phyloP scores from a whole-genome alignment of 2,888 invertebrate genomes.

The Ceraclea dissimilis region DNA sequence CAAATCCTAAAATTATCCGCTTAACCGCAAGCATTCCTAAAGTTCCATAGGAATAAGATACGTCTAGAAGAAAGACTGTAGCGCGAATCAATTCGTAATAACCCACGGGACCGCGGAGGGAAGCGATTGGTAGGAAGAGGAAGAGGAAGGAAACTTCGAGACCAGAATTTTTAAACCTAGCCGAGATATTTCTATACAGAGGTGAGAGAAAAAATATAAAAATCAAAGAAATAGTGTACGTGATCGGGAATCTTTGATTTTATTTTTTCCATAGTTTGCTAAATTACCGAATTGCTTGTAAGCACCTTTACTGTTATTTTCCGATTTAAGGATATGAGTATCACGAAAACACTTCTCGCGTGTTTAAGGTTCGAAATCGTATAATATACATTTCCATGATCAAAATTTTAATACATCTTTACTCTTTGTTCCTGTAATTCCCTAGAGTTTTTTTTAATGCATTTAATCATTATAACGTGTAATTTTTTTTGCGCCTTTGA shows the following conservation, averaged over 20 bases:
- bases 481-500: no score
- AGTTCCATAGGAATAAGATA: no score
- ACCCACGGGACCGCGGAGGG: constrained; percentile 19
- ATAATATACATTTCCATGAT: no score
- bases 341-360: no score
- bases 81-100: constrained; percentile 24
- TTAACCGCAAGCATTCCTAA: neutral
- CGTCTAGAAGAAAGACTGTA: neutral
- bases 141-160: constrained; percentile 7
- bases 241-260: neutral
- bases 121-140: constrained; percentile 16
- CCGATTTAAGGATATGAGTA: no score
- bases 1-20: no score
- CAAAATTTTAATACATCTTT: no score
- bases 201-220: neutral
- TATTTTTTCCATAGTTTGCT: neutral
- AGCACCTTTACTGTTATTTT: no score
- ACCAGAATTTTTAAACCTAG: constrained; percentile 14
- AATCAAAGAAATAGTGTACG: neutral
- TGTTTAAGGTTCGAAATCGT: no score
- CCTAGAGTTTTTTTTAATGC: no score
- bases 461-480: no score
- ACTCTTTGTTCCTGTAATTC: no score
- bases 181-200: neutral
- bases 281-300: neutral